Percentiles rank a stretch among this genome's conserved stretches.
Conservation (phyloP, 1,140 invertebrate species). For the Zaprionus taronus region DNA sequence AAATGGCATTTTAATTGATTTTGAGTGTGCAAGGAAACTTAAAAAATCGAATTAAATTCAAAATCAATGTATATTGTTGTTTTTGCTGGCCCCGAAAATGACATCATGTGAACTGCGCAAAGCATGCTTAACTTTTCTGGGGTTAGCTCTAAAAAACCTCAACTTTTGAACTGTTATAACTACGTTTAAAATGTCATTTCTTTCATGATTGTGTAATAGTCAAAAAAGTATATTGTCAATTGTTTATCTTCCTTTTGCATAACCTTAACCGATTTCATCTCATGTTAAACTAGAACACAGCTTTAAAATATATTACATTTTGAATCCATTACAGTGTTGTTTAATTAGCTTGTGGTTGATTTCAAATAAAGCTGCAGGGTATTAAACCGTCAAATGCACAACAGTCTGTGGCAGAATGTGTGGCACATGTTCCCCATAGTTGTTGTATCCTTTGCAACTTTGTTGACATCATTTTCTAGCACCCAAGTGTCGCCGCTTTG, state of each 20-base stretch:
- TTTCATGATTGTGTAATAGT: no score
- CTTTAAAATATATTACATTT: no score
- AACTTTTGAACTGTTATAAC: background rate
- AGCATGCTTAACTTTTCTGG: conserved; percentile 18
- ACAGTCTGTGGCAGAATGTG: background rate
- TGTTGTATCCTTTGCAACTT: conserved; percentile 29
- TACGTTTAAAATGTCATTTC: no score
- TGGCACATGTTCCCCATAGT: background rate
- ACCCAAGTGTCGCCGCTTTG: background rate
- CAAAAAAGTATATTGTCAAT: no score
- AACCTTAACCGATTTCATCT: no score
- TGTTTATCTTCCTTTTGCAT: no score
- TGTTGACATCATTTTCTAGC: conserved; percentile 48
- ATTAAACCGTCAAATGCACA: background rate
- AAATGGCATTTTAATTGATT: conserved; percentile 75
- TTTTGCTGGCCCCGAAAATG: conserved; percentile 34
- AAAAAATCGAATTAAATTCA: conserved; percentile 57
- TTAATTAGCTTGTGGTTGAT: no score
- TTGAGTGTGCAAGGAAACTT: conserved; percentile 42
- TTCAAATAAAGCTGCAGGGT: background rate
- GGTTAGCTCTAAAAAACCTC: background rate
- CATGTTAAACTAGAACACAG: no score
- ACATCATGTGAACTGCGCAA: conserved; percentile 49
- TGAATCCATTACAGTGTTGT: no score
- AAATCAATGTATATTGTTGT: conserved; percentile 56